phyloP scores from a whole-genome alignment of 2,113 vertebrate species.

The Zingel zingel region DNA sequence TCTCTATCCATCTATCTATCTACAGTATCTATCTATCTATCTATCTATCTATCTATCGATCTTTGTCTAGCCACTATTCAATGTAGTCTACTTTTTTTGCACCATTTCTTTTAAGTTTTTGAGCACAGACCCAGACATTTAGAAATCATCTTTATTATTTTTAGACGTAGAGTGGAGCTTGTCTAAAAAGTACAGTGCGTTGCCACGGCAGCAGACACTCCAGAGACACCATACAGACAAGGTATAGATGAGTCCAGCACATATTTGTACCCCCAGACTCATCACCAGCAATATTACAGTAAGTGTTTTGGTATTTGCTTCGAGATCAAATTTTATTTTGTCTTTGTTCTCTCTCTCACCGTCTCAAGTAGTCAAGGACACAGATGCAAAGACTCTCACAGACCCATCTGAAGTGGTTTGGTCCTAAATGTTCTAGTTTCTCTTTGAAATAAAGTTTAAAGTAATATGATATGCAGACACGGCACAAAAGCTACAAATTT shows the following conservation, averaged over 20 bases:
- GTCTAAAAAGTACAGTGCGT: conserved; percentile 46
- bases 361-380: conserved; percentile 43
- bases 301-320: conserved; percentile 18
- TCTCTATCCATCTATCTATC: background rate
- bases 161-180: conserved; percentile 32
- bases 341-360: conserved; percentile 3
- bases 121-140: conserved; percentile 34
- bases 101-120: conserved; percentile 36
- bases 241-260: conserved; percentile 25
- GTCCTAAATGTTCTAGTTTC: background rate
- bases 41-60: background rate
- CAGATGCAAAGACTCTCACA: conserved; percentile 9
- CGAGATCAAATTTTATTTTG: conserved; percentile 41
- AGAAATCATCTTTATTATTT: conserved; percentile 59
- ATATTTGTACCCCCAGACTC: conserved; percentile 5
- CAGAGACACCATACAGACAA: conserved; percentile 47
- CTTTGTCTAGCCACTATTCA: conserved; percentile 12
- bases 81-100: conserved; percentile 17
- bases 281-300: conserved; percentile 26
- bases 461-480: background rate
- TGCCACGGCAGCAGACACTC: conserved; percentile 75
- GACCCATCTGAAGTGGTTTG: conserved; percentile 9
- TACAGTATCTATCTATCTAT: background rate
- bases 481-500: background rate
- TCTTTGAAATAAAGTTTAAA: background rate